A percentile compares a stretch with the other conserved stretches of the same genome.
Evolutionary conservation across 2,888 invertebrate species (phyloP).

Genomic region (Selenia dentaria): DNA sequence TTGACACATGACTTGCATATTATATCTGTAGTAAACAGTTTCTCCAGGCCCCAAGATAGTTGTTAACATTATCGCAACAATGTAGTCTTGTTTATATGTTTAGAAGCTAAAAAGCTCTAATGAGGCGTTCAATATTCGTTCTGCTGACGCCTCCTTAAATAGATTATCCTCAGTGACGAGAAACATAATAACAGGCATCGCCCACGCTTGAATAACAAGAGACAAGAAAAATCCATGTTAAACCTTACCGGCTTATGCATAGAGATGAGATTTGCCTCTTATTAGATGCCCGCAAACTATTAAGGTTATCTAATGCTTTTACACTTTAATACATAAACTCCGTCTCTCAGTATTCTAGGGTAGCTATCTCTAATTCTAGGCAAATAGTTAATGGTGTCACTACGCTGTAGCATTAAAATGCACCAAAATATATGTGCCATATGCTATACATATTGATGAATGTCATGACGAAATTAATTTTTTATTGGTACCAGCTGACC

Average conservation of each 20-base stretch:
- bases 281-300: not conserved
- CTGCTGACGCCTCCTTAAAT: constrained; percentile 19
- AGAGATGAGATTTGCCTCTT: not conserved
- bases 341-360: no score
- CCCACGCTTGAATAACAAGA: constrained; percentile 16
- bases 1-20: no score
- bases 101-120: constrained; percentile 16
- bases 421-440: no score
- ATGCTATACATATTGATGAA: no score
- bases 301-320: not conserved
- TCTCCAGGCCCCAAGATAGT: constrained; percentile 6
- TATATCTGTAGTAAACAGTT: not conserved
- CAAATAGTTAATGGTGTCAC: no score
- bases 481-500: no score
- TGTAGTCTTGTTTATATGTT: constrained; percentile 9
- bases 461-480: no score
- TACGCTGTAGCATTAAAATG: no score
- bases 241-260: not conserved
- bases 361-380: not conserved
- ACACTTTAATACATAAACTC: not conserved
- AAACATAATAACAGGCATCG: constrained; percentile 23
- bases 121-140: constrained; percentile 28
- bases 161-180: constrained; percentile 28
- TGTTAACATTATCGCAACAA: constrained; percentile 1
- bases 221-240: not conserved